Evolutionary conservation across 2,113 vertebrate genomes (phyloP).

Genomic region (Cheilinus undulatus): DNA sequence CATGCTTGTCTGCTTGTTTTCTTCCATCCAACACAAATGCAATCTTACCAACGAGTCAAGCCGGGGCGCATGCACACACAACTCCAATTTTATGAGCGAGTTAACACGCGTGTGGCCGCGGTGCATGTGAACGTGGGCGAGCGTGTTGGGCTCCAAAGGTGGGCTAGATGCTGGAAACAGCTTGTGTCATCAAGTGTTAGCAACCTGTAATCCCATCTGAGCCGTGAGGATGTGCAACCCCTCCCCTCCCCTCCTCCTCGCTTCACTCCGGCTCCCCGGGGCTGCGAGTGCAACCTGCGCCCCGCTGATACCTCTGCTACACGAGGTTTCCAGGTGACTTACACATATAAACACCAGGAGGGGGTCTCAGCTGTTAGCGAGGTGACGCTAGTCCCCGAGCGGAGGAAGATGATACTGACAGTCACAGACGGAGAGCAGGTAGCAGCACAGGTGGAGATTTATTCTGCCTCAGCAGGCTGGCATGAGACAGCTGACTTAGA

Average conservation of each 20-base stretch:
- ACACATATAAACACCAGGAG: conserved; percentile 59
- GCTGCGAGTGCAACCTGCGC: conserved; percentile 65
- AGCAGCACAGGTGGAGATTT: conserved; percentile 35
- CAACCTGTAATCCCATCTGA: conserved; percentile 81
- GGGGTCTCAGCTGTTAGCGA: conserved; percentile 68
- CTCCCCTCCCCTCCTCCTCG: background rate
- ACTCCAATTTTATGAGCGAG: conserved; percentile 46
- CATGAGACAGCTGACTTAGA: conserved; percentile 10
- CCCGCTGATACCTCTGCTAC: conserved; percentile 63
- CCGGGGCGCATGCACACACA: conserved; percentile 18
- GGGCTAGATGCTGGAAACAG: conserved; percentile 71
- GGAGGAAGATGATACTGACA: conserved; percentile 23
- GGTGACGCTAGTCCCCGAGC: conserved; percentile 52
- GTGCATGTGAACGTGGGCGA: background rate
- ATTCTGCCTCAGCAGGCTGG: conserved; percentile 24
- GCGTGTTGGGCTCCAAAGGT: conserved; percentile 55
- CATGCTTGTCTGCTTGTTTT: conserved; percentile 43
- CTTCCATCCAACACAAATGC: conserved; percentile 42
- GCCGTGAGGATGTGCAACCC: conserved; percentile 44
- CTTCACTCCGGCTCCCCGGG: conserved; percentile 45
- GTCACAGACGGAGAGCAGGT: conserved; percentile 49
- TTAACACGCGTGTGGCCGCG: conserved; percentile 17
- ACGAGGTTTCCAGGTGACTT: conserved; percentile 75
- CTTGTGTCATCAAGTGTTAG: conserved; percentile 77
- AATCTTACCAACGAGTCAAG: conserved; percentile 15